Percentiles rank a stretch among this genome's conserved stretches.
These are phyloP conservation scores for Notodonta dromedarius DNA, from an alignment of 2,888 invertebrate genomes.

Conservation along the genomic window DNA sequence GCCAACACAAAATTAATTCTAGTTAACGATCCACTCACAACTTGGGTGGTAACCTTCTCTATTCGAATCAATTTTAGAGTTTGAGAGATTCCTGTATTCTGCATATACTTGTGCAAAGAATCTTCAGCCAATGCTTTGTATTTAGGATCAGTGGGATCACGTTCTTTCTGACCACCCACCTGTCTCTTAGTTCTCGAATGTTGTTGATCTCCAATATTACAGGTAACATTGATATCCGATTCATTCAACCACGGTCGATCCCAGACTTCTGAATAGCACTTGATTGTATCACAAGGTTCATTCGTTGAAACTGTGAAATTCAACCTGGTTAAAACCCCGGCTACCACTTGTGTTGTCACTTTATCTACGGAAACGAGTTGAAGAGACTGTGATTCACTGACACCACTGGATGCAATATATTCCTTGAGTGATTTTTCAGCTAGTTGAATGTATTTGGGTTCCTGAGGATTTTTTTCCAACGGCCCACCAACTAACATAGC, in stretches of 20 bases:
- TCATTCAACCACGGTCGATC: slow-evolving; percentile 81
- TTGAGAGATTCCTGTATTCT: slow-evolving; percentile 15
- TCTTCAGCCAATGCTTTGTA: slow-evolving; percentile 36
- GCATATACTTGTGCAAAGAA: slow-evolving; percentile 41
- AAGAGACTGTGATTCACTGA: slow-evolving; percentile 11
- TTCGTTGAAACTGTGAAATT: slow-evolving; percentile 30
- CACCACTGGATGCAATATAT: slow-evolving; percentile 25
- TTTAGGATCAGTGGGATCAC: slow-evolving; percentile 38
- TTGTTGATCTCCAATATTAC: slow-evolving; percentile 18
- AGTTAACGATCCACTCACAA: slow-evolving; percentile 32
- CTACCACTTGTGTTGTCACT: slow-evolving; percentile 70
- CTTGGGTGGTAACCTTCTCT: slow-evolving; percentile 32
- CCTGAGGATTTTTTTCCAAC: slow-evolving; percentile 25
- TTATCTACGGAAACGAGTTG: slow-evolving; percentile 53
- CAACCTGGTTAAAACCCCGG: slow-evolving; percentile 76
- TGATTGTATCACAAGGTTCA: slow-evolving; percentile 37
- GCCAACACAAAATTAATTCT: slow-evolving; percentile 30
- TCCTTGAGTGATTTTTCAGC: slow-evolving; percentile 40
- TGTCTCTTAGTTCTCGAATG: slow-evolving; percentile 17
- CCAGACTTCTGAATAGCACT: slow-evolving; percentile 81
- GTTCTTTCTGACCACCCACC: slow-evolving; percentile 23
- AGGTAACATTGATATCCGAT: slow-evolving; percentile 50
- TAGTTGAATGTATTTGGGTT: slow-evolving; percentile 30
- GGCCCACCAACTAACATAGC: slow-evolving; percentile 14
- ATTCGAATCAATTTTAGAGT: slow-evolving; percentile 24